Conservation (phyloP, 2,113 vertebrate species). For the Pelecanus crispus region DNA sequence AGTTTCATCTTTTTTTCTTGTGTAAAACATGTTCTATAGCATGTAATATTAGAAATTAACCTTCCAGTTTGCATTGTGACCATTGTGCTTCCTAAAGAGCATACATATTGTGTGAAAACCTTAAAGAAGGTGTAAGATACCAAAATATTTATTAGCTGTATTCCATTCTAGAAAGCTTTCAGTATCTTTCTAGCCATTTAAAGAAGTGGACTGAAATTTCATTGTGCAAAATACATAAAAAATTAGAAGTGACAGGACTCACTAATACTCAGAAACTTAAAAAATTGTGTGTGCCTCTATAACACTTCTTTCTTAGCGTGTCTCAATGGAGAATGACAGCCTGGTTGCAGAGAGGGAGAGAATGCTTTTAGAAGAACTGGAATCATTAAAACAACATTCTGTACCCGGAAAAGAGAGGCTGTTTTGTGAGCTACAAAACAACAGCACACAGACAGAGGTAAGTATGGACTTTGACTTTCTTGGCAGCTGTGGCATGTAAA, state of each 20-base stretch:
- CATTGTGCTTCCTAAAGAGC: background rate
- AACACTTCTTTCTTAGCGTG: constrained; percentile 66
- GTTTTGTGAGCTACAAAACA: constrained; percentile 62
- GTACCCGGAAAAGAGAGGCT: constrained; percentile 61
- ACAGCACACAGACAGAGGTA: constrained; percentile 82
- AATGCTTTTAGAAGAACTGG: constrained; percentile 76
- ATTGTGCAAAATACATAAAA: background rate
- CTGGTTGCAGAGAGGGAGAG: constrained; percentile 76
- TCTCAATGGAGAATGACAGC: constrained; percentile 73
- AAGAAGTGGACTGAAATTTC: background rate
- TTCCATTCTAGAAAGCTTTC: background rate
- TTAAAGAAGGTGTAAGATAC: background rate
- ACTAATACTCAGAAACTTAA: constrained; percentile 18
- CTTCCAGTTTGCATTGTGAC: background rate
- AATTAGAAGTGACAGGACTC: constrained; percentile 1
- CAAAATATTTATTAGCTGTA: background rate
- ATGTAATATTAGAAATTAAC: background rate
- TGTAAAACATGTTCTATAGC: background rate
- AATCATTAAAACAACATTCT: constrained; percentile 67
- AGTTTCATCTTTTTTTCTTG: background rate
- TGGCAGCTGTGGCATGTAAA: background rate
- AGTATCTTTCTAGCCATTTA: constrained; percentile 23
- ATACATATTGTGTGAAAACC: background rate
- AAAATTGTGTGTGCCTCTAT: constrained; percentile 24
- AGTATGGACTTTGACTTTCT: constrained; percentile 53